A percentile compares a stretch with the other conserved stretches of the same genome.
Conservation (phyloP, 2,113 vertebrate genomes). For the Tragelaphus imberbis region DNA sequence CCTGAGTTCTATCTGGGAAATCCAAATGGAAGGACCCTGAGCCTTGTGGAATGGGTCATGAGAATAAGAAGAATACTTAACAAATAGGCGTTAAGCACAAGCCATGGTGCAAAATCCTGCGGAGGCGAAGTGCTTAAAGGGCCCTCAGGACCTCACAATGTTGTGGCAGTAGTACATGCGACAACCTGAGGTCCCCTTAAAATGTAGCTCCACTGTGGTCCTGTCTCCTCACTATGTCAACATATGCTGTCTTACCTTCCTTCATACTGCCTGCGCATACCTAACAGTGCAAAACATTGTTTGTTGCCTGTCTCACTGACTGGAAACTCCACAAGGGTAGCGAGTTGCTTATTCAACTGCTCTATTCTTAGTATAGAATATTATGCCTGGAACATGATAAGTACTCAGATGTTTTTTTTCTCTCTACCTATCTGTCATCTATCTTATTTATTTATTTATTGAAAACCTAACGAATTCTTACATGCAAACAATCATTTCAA, state of each 20-base stretch:
- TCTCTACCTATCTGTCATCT: neutral
- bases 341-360: neutral
- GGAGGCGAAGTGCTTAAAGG: neutral
- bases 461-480: neutral
- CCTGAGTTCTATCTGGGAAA: neutral
- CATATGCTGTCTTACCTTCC: neutral
- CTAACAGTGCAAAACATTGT: neutral
- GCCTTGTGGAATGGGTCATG: neutral
- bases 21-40: neutral
- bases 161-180: neutral
- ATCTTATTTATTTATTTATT: neutral
- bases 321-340: neutral
- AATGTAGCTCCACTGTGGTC: too few relatives aligned
- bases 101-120: neutral
- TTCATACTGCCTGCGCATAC: rapidly evolving
- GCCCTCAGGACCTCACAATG: rapidly evolving
- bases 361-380: neutral
- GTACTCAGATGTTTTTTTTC: neutral
- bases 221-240: neutral
- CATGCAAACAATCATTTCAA: conserved; percentile 7
- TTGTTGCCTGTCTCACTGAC: neutral
- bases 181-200: neutral
- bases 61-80: neutral
- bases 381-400: neutral
- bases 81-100: neutral